These are phyloP conservation scores for Psix sp. DNA, from an alignment of 1,140 invertebrate genomes.

Conservation along the genomic window DNA sequence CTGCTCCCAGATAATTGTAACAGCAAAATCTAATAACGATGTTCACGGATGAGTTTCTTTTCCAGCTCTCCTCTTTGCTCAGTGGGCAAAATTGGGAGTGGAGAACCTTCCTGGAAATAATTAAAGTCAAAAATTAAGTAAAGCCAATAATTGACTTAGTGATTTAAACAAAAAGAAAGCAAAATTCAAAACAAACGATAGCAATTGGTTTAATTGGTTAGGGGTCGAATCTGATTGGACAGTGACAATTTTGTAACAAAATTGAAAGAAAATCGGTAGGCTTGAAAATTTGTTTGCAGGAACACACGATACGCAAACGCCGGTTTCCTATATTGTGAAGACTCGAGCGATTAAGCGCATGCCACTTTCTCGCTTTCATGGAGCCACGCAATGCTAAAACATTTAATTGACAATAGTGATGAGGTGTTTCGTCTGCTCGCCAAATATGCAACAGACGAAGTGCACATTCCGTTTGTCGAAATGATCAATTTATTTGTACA, in stretches of 20 bases:
- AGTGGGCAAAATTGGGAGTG: slow-evolving; percentile 83
- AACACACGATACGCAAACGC: slow-evolving; percentile 71
- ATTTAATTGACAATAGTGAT: slow-evolving; percentile 55
- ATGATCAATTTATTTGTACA: slow-evolving; percentile 40
- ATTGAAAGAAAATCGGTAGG: slow-evolving; percentile 73
- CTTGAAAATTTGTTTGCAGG: slow-evolving; percentile 76
- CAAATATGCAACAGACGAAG: slow-evolving; percentile 7
- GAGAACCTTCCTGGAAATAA: slow-evolving; percentile 74
- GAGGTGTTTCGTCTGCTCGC: slow-evolving; percentile 38
- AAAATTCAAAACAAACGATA: slow-evolving; percentile 45
- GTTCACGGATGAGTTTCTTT: slow-evolving; percentile 79
- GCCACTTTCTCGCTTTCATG: slow-evolving; percentile 73
- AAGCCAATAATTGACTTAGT: slow-evolving; percentile 25
- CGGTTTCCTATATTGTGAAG: slow-evolving; percentile 77
- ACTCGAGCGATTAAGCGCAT: slow-evolving; percentile 77
- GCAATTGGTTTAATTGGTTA: slow-evolving; percentile 73
- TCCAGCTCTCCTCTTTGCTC: slow-evolving; percentile 93
- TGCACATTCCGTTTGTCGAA: slow-evolving; percentile 6
- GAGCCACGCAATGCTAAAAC: slow-evolving; percentile 67
- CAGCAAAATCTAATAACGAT: slow-evolving; percentile 68
- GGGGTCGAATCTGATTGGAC: slow-evolving; percentile 72
- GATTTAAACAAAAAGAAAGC: no score
- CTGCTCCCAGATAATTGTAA: slow-evolving; percentile 64
- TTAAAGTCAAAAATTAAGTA: slow-evolving; percentile 16
- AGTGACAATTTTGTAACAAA: slow-evolving; percentile 77